Evolutionary conservation across 2,888 invertebrate species (phyloP), one percentile per base, ranked within the genome.

Genomic region (Nomada lathburiana): DNA sequence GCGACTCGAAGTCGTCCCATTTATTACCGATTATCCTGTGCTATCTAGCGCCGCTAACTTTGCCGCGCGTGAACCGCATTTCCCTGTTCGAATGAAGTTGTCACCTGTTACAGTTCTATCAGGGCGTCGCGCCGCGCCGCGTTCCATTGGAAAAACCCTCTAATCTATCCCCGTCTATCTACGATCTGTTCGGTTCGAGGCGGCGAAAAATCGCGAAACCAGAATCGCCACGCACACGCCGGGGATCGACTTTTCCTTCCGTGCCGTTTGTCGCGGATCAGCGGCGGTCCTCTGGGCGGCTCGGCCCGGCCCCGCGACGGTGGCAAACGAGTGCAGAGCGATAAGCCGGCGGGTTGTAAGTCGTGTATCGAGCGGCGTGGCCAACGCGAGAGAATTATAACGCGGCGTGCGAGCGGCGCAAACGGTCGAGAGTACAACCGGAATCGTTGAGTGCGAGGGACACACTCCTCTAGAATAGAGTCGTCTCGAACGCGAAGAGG

Each of bases 401-500:
- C 65, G 36, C 23, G 57, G 23, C 3, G 7, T 20, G 23, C 63
- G 18, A 63, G 42, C 47, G 67, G 2, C 18, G 47, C 70, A 60
- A 53, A 72, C 23, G 47, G 9, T 64, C 3, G 11, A 23, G 65
- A 7, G 29, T 52, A 47, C 53, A 55, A 55, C 44, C 47, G 23
- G 67, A 60, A 62, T 52, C 47, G 62, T 47, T 70, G 47, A 53
- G 77, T n/a, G 63, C 70, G 23, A 53, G 52, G 44, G 67, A 80
- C 67, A 79, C 72, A 80, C 68, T 74, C 60, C 75, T 65, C 60
- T 63, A 55, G 77, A 83, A 78, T 78, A 77, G 73, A 81, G 79
- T 67, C 76, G 80, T 76, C 80, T 78, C 52, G 16, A 53, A 50
- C 50, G 20, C 29, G 55, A 74, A 52, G 70, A 77, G 44, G 53